Evolutionary conservation across 1,140 invertebrate species (phyloP).

Genomic region (Trypoxylus dichotomus): DNA sequence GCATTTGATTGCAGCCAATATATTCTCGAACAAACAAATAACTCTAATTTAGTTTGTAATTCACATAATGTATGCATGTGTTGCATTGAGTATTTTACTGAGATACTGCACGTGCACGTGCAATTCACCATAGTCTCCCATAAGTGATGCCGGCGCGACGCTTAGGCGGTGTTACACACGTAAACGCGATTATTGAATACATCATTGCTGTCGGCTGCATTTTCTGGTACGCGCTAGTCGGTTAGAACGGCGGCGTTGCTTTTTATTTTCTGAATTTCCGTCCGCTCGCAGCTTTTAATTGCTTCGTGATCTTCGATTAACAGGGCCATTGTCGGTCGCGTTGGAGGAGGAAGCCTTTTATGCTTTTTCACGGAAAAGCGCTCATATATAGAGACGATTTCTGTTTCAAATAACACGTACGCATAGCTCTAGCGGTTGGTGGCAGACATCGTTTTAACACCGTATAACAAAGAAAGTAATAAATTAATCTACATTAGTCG

Average conservation of each 20-base stretch:
- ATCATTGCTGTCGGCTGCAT: conserved; percentile 5
- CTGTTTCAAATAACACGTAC: neutral
- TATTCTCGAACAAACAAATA: no score
- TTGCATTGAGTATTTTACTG: no score
- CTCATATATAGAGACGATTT: neutral
- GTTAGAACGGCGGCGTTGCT: neutral
- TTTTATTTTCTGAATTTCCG: conserved; percentile 22
- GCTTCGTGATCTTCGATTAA: neutral
- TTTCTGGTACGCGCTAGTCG: neutral
- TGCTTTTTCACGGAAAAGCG: conserved; percentile 4
- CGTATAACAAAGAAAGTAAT: neutral
- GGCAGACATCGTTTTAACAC: neutral
- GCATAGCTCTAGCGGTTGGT: neutral
- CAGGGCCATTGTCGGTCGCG: neutral
- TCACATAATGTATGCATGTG: no score
- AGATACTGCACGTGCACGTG: neutral
- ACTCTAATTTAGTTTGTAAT: no score
- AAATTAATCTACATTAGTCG: neutral
- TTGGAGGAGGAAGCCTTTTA: neutral
- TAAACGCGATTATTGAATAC: neutral
- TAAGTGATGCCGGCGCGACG: neutral
- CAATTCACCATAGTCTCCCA: neutral
- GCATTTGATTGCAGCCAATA: no score
- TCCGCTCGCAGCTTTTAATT: conserved; percentile 12
- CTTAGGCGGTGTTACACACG: neutral